Evolutionary conservation across 2,113 vertebrate species (phyloP).

Genomic region (Aegithalos caudatus): DNA sequence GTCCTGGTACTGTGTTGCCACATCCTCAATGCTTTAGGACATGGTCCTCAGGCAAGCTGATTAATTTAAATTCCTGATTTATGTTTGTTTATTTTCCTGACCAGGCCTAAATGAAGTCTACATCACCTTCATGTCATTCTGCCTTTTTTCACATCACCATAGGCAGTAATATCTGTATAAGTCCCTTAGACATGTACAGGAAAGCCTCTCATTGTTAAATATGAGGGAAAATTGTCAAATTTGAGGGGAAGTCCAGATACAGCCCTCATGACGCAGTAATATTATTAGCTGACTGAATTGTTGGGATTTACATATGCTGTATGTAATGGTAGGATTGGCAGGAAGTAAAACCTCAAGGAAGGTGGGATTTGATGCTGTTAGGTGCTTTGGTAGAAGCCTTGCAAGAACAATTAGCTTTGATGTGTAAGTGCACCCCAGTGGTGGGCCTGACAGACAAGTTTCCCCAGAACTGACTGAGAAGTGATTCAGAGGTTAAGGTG

Average conservation of each 20-base stretch:
- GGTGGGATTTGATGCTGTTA: background rate
- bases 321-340: background rate
- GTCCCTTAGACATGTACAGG: background rate
- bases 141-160: background rate
- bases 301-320: background rate
- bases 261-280: background rate
- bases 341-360: background rate
- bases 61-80: background rate
- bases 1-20: background rate
- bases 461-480: background rate
- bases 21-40: background rate
- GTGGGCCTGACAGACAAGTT: background rate
- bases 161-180: background rate
- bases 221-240: no score
- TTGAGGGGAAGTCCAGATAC: background rate
- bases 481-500: background rate
- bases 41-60: background rate
- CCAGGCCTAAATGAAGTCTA: background rate
- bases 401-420: background rate
- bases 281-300: background rate
- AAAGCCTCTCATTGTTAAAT: background rate
- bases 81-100: background rate
- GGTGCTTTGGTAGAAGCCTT: background rate
- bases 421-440: background rate
- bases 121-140: background rate